These are phyloP conservation scores for Malthinus flaveolus DNA, from an alignment of 2,888 invertebrate genomes.

Conservation along the genomic window DNA sequence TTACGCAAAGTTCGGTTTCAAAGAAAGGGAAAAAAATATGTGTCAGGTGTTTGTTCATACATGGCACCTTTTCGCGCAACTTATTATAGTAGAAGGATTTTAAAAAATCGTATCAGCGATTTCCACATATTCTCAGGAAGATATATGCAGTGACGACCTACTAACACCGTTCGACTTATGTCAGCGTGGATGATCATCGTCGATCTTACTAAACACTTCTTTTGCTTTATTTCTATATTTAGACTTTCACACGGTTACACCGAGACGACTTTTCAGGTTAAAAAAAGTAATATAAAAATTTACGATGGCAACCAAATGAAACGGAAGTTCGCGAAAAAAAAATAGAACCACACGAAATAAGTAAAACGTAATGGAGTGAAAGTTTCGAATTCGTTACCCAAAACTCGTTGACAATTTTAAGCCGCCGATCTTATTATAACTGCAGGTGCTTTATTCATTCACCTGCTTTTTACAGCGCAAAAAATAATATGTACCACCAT, in stretches of 20 bases:
- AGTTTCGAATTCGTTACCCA: not conserved
- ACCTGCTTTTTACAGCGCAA: no score
- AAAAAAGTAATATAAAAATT: not conserved
- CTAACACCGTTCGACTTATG: conserved; percentile 31
- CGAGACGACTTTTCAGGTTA: conserved; percentile 25
- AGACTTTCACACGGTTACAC: conserved; percentile 29
- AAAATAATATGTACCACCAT: no score
- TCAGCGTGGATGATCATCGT: conserved; percentile 26
- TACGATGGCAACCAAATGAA: conserved; percentile 2
- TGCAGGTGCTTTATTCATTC: no score
- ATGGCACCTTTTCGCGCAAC: no score
- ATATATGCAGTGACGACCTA: conserved; percentile 19
- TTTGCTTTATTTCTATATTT: conserved; percentile 26
- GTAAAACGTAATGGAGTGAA: conserved; percentile 6
- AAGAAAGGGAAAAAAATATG: no score
- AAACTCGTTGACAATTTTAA: no score
- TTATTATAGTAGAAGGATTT: no score
- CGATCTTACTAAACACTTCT: conserved; percentile 15
- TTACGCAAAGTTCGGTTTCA: no score
- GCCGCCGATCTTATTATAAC: no score
- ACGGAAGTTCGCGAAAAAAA: conserved; percentile 4
- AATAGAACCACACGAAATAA: conserved; percentile 1
- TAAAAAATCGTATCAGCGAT: not conserved
- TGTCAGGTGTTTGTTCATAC: no score
- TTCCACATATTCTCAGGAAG: conserved; percentile 24